Evolutionary conservation across 2,797 vertebrate genomes (phyloP).

Genomic region (Malacoctenus gilli): DNA sequence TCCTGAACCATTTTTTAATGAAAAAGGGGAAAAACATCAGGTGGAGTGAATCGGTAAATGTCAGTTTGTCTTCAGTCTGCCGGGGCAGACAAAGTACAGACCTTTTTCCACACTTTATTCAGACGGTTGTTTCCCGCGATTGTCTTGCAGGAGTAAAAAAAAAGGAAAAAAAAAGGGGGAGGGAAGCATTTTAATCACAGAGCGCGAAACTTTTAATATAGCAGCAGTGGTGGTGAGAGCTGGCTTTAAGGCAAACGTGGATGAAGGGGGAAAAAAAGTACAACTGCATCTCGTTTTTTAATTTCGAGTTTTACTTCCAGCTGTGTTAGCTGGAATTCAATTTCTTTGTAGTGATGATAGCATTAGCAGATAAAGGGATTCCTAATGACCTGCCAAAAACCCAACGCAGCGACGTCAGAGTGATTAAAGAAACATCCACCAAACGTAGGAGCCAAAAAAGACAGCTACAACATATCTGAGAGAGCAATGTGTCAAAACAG

Average conservation of each 20-base stretch:
- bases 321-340: background rate
- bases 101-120: slow-evolving; percentile 98
- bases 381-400: slow-evolving; percentile 22
- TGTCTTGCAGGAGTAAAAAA: slow-evolving; percentile 83
- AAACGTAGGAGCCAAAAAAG: slow-evolving; percentile 5
- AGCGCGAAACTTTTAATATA: slow-evolving; percentile 12
- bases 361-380: slow-evolving; percentile 12
- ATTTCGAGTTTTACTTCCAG: slow-evolving; percentile 9
- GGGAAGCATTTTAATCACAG: slow-evolving; percentile 65
- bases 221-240: slow-evolving; percentile 7
- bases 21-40: slow-evolving; percentile 30
- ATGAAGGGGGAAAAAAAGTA: background rate
- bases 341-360: slow-evolving; percentile 18
- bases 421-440: slow-evolving; percentile 25
- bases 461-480: slow-evolving; percentile 23
- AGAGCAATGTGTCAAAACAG: slow-evolving; percentile 19
- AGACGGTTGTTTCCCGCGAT: slow-evolving; percentile 87
- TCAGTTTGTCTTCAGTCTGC: slow-evolving; percentile 47
- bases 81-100: slow-evolving; percentile 82
- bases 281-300: background rate
- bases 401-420: slow-evolving; percentile 3
- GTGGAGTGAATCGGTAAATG: slow-evolving; percentile 7
- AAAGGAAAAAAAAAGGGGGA: too few species aligned
- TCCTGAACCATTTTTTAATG: slow-evolving; percentile 15
- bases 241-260: slow-evolving; percentile 3